Base-by-base conservation (phyloP, 2,888 invertebrate species). In the Kuschelorhynchus macadamiae region DNA sequence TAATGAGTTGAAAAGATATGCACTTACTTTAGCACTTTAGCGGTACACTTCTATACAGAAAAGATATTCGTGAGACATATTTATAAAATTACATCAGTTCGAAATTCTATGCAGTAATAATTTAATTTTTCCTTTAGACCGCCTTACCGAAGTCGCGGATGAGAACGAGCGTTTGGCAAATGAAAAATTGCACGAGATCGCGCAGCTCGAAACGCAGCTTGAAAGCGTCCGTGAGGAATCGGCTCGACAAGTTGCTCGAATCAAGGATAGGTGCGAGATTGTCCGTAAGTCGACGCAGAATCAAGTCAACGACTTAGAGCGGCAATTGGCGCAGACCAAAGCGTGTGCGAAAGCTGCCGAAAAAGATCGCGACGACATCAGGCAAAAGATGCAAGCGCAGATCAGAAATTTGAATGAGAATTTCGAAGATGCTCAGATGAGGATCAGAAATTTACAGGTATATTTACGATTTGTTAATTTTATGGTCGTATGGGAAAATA, bases 301-400 rank as follows among this genome's bases (percentile, higher is more conserved):
- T 17, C 88, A 90, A 73, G 86, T 91, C 20, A 87, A 88, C 1
- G 91, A 91, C 74, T 80, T 91, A 79, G 91, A 92, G 77, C 84
- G 88, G 53, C 90, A 91, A 76, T 77, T 92, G 65, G 91, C 90
- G 0, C 86, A 88, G 18, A 86, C 88, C 50, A 85, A 90, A 65
- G 91, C 91, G 1, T 86, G 87, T 72, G 89, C 90, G 0, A 86
- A 86, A 76, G 85, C 88, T 0, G 88, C 89, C 0, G 90, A 91
- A 75, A 90, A 89, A 76, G 91, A 91, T 63, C 85, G 90, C 49
- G 90, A 91, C 73, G 91, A 91, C 73, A 88, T 90, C 41, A 86
- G 91, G 55, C 89, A 90, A 78, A 88, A 89, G 70, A 90, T 91
- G 88, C 90, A 91, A 75, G 85, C 88, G 14, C 90, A 91, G 78